Evolutionary conservation across 2,888 invertebrate genomes (phyloP), one percentile per base, ranked within the genome.

Genomic region (Isotomurus palustris): DNA sequence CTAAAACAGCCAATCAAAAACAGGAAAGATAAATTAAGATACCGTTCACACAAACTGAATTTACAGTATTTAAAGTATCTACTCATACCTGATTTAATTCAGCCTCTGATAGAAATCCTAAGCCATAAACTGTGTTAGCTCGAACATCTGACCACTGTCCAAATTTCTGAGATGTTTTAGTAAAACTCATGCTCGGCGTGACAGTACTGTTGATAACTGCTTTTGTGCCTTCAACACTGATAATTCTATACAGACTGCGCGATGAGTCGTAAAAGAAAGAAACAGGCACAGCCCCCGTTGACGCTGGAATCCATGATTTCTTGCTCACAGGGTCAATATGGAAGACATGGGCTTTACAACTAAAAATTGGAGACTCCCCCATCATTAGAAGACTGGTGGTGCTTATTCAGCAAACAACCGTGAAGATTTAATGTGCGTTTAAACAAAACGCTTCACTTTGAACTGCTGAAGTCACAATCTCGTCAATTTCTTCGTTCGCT

Each of bases 111-210:
- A 91, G 86, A 78, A 96, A 96, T 6, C 96, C 96, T 55, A 96
- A 82, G 0, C 96, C 96, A 76, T 96, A 96, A 10, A 96, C 94
- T 0, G 94, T 95, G 77, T 95, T 95, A 43, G 95, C 95, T 63
- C 95, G 81, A 40, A 93, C 88, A 78, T 97, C 97, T 68, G 94
- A 93, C 96, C 96, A 97, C 77, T 97, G 97, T 1, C 96, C 96
- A 79, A 97, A 97, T 79, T 97, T 97, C 78, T 96, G 96, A 8
- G 96, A 96, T 3, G 96, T 97, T 78, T 96, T 97, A 47, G 96
- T 96, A 76, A 97, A 96, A 41, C 91, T 92, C 96, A 97, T 96
- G 75, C 89, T 92, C 6, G 94, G 91, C 52, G 94, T 94, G 71
- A 97, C 92, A 44, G 95, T 96, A 76, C 94, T 95, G 80, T 97